These are phyloP conservation scores for Orchesellides sinensis DNA, from an alignment of 2,888 invertebrate genomes.

Conservation along the genomic window DNA sequence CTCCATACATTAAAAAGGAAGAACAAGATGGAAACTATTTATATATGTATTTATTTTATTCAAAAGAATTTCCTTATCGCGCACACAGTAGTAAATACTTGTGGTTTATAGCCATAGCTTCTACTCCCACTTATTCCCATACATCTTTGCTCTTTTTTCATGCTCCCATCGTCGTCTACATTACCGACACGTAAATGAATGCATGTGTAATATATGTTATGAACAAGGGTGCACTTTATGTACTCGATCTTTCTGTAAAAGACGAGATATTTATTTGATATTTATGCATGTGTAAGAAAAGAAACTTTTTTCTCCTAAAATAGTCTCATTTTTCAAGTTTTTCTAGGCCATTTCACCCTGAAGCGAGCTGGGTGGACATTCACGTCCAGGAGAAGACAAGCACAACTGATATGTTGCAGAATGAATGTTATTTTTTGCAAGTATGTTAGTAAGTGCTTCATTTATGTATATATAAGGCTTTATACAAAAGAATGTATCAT, in stretches of 20 bases:
- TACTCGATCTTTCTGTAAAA: constrained; percentile 9
- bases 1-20: background rate
- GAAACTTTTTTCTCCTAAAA: constrained; percentile 57
- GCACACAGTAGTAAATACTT: background rate
- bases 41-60: constrained; percentile 11
- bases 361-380: constrained; percentile 58
- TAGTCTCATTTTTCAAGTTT: constrained; percentile 68
- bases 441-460: background rate
- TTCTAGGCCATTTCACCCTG: constrained; percentile 64
- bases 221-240: constrained; percentile 10
- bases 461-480: no score
- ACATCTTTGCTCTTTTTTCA: constrained; percentile 24
- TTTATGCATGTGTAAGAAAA: constrained; percentile 59
- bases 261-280: constrained; percentile 58
- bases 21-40: constrained; percentile 11
- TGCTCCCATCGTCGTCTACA: constrained; percentile 34
- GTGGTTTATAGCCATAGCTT: constrained; percentile 14
- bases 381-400: constrained; percentile 24
- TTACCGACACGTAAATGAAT: constrained; percentile 48
- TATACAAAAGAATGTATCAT: no score
- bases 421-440: constrained; percentile 19
- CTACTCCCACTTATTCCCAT: background rate
- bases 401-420: constrained; percentile 21
- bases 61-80: constrained; percentile 3
- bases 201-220: background rate